phyloP scores from a whole-genome alignment of 2,797 vertebrate genomes.

The Delichon dasypus region DNA sequence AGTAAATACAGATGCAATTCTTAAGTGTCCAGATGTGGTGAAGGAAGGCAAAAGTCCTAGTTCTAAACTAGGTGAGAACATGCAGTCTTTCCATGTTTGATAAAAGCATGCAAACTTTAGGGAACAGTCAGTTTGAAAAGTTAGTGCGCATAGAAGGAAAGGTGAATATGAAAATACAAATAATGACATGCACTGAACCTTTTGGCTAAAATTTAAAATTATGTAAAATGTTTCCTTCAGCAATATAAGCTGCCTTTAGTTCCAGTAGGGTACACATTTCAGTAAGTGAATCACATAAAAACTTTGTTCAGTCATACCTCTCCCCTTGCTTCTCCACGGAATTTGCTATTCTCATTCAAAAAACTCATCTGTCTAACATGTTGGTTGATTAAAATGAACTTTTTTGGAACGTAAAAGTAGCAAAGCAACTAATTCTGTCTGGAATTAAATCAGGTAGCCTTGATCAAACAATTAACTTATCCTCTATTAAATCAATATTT shows the following conservation, averaged over 20 bases:
- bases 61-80: background rate
- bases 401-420: constrained; percentile 17
- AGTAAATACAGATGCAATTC: background rate
- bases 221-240: background rate
- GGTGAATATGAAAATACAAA: background rate
- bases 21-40: background rate
- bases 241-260: background rate
- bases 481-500: constrained; percentile 42
- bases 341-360: background rate
- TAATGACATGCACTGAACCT: background rate
- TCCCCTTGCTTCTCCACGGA: background rate
- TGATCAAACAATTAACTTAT: constrained; percentile 46
- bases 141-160: background rate
- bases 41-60: background rate
- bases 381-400: constrained; percentile 17
- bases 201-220: background rate
- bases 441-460: constrained; percentile 22
- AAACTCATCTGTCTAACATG: background rate
- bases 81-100: background rate
- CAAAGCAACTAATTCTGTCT: constrained; percentile 1
- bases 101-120: background rate
- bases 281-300: background rate
- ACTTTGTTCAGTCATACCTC: background rate
- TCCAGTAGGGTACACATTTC: background rate
- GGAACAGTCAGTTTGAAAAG: background rate